Conservation (phyloP, 1,140 invertebrate genomes). For the Microvelia longipes region DNA sequence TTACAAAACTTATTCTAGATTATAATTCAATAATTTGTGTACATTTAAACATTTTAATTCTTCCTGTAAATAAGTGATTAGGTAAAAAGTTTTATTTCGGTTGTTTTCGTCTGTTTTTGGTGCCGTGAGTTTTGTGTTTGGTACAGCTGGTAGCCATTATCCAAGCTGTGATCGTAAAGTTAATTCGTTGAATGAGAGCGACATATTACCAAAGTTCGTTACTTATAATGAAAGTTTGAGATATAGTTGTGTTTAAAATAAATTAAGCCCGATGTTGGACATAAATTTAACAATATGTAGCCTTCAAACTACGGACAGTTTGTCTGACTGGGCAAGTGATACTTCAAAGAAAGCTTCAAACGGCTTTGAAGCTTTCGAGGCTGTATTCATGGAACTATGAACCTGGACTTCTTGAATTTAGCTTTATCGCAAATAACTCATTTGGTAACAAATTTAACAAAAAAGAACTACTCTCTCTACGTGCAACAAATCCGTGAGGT, state of each 20-base stretch:
- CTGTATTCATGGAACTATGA: conserved; percentile 91
- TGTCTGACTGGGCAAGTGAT: conserved; percentile 39
- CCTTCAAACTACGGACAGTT: conserved; percentile 39
- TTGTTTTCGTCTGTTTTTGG: neutral
- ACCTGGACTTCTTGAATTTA: conserved; percentile 93
- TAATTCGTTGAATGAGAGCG: neutral
- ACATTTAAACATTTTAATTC: neutral
- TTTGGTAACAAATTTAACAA: conserved; percentile 86
- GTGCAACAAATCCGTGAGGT: conserved; percentile 66
- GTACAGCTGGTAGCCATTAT: neutral
- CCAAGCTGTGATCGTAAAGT: neutral
- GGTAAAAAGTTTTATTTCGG: neutral
- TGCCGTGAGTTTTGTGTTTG: neutral
- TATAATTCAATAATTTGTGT: neutral
- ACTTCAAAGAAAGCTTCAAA: conserved; percentile 66
- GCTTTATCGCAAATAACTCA: conserved; percentile 94
- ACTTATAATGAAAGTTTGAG: conserved; percentile 26
- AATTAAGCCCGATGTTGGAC: conserved; percentile 43
- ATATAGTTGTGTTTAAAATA: conserved; percentile 22
- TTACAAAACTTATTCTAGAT: neutral
- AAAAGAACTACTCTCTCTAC: conserved; percentile 83
- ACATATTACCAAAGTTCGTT: neutral
- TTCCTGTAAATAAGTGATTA: neutral
- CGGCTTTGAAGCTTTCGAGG: conserved; percentile 63
- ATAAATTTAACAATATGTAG: conserved; percentile 43